These are phyloP conservation scores for Drosophila antonietae DNA, from an alignment of 2,888 invertebrate genomes.

Conservation along the genomic window DNA sequence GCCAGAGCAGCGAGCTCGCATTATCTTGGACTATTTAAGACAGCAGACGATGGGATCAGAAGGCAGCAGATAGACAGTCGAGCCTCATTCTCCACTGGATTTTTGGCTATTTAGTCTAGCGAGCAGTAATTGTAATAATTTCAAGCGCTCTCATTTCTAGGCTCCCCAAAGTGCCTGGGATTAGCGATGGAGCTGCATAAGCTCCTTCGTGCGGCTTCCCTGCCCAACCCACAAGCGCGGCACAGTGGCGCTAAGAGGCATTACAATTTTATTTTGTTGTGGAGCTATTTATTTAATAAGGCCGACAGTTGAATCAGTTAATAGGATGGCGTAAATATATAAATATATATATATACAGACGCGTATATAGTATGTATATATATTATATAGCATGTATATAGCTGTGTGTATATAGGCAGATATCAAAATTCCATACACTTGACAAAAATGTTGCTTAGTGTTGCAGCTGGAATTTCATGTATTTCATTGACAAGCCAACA, in stretches of 20 bases:
- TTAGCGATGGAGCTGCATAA: conserved; percentile 31
- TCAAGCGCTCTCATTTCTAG: conserved; percentile 42
- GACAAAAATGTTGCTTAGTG: neutral
- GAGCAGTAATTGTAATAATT: conserved; percentile 63
- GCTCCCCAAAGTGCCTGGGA: conserved; percentile 26
- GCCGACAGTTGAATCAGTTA: conserved; percentile 1
- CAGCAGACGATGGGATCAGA: conserved; percentile 1
- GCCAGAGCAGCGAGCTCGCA: neutral
- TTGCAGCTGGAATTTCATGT: neutral
- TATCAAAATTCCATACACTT: conserved; percentile 1
- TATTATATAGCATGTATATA: neutral
- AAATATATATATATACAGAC: neutral
- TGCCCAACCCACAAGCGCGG: conserved; percentile 7
- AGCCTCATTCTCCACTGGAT: conserved; percentile 5
- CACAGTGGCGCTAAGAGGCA: conserved; percentile 17
- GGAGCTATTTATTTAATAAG: conserved; percentile 6
- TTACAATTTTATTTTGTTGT: conserved; percentile 6
- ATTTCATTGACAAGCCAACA: neutral
- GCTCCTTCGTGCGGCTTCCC: conserved; percentile 15
- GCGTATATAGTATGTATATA: no score
- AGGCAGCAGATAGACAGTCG: neutral
- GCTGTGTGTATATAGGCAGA: neutral
- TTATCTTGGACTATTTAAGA: conserved; percentile 1
- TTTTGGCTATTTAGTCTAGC: conserved; percentile 29
- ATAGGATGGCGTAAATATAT: neutral